A percentile compares a stretch with the other conserved stretches of the same genome.
These are phyloP conservation scores for Arizona elegans DNA, from an alignment of 2,113 vertebrate genomes.

Conservation along the genomic window DNA sequence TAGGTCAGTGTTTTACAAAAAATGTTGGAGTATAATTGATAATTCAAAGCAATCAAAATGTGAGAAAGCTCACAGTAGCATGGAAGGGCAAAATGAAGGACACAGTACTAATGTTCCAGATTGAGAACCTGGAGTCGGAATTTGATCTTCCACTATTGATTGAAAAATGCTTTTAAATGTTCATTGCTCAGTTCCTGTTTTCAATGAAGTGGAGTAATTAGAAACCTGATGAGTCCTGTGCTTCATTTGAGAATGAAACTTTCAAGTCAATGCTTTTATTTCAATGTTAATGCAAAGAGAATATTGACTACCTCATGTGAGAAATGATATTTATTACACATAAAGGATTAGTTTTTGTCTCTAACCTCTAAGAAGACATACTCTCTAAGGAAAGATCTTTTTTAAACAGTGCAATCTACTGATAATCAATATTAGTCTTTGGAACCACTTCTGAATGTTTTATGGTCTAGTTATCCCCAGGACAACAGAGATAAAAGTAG, in stretches of 20 bases:
- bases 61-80: neutral
- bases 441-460: neutral
- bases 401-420: neutral
- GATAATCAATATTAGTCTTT: constrained; percentile 14
- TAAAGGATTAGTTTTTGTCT: neutral
- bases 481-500: neutral
- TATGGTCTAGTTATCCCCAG: neutral
- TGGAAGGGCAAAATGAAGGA: constrained; percentile 12
- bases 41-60: neutral
- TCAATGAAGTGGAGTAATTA: constrained; percentile 5
- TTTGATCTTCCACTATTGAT: constrained; percentile 21
- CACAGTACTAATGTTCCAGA: neutral
- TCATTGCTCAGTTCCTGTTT: constrained; percentile 11
- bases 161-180: constrained; percentile 18
- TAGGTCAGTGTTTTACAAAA: neutral
- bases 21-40: neutral
- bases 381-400: neutral
- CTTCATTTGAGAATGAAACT: neutral
- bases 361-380: neutral
- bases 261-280: constrained; percentile 18
- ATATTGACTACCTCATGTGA: constrained; percentile 18
- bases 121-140: neutral
- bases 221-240: constrained; percentile 18
- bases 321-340: constrained; percentile 9
- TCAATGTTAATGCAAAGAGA: neutral